Base-by-base conservation (phyloP, 2,113 vertebrate species). In the Lycaon pictus region DNA sequence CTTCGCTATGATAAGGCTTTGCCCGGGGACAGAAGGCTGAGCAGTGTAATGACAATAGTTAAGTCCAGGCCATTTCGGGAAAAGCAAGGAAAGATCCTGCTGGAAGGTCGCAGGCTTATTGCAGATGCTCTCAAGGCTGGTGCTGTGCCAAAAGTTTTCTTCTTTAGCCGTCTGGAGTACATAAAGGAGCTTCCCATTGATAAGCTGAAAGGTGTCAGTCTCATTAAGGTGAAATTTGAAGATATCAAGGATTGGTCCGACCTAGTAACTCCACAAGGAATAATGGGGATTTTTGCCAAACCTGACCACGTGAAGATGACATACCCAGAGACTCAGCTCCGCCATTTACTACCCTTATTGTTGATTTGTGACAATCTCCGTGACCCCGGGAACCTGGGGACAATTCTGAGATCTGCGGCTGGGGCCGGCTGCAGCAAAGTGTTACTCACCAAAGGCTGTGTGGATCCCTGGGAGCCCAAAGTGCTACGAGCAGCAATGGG, bases 401-500 rank as follows among this genome's bases (percentile, higher is more conserved):
- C 99, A 0, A 99, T 99, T 48, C 97, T 99, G 90, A 98, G 99
- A 84, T 99, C 99, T 92, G 99, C 99, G 27, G 99, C 99, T 72
- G 99, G 99, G 23, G 99, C 99, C 10, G 99, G 99, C 16, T 99
- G 99, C 96, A 98, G 98, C 43, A 99, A 99, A 74, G 99, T 99
- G 88, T 98, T 99, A 90, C 99, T 99, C 80, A 99, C 99, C 29
- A 99, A 99, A 99, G 99, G 99, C 88, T 99, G 99, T 5, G 99
- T 99, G 88, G 99, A 99, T 88, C 98, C 98, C 0, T 99, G 99
- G 99, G 99, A 99, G 79, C 99, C 99, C 0, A 99, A 99, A 98
- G 99, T 99, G 85, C 98, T 99, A 6, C 99, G 99, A 55, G 99
- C 99, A 25, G 99, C 99, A 0, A 99, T 99, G 99, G 99, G 99